Evolutionary conservation across 2,797 vertebrate species (phyloP).

Genomic region (Myripristis murdjan): DNA sequence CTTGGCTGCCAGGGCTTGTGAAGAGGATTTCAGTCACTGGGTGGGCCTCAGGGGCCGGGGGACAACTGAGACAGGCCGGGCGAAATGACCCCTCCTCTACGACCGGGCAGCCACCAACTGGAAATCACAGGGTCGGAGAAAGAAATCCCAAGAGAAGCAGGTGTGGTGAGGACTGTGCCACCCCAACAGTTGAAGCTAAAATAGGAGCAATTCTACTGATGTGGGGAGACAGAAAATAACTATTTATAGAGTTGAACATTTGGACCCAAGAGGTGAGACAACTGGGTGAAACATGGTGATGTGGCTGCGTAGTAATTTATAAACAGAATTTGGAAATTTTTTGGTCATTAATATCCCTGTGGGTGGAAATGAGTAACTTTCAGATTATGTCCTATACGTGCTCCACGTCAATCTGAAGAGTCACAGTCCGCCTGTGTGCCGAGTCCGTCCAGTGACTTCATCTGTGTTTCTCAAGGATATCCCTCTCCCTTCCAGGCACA

Average conservation of each 20-base stretch:
- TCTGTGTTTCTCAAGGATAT: constrained; percentile 87
- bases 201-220: constrained; percentile 8
- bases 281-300: not conserved
- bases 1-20: constrained; percentile 35
- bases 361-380: constrained; percentile 56
- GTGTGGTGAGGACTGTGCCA: constrained; percentile 37
- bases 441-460: constrained; percentile 79
- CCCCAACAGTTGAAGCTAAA: constrained; percentile 28
- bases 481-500: constrained; percentile 85
- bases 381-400: constrained; percentile 23
- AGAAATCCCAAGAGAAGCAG: constrained; percentile 47
- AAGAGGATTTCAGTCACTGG: constrained; percentile 46
- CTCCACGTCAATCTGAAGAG: constrained; percentile 48
- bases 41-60: constrained; percentile 53
- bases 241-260: constrained; percentile 1
- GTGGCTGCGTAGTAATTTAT: not conserved
- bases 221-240: not conserved
- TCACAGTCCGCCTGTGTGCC: constrained; percentile 47
- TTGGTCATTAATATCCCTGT: not conserved
- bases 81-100: constrained; percentile 7
- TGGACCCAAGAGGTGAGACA: constrained; percentile 16
- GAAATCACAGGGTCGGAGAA: constrained; percentile 32
- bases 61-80: constrained; percentile 9
- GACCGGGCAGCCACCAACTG: constrained; percentile 35
- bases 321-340: constrained; percentile 1